Percentiles rank a stretch among this genome's conserved stretches.
phyloP scores from a whole-genome alignment of 1,140 invertebrate species.

The Heliconius congener region DNA sequence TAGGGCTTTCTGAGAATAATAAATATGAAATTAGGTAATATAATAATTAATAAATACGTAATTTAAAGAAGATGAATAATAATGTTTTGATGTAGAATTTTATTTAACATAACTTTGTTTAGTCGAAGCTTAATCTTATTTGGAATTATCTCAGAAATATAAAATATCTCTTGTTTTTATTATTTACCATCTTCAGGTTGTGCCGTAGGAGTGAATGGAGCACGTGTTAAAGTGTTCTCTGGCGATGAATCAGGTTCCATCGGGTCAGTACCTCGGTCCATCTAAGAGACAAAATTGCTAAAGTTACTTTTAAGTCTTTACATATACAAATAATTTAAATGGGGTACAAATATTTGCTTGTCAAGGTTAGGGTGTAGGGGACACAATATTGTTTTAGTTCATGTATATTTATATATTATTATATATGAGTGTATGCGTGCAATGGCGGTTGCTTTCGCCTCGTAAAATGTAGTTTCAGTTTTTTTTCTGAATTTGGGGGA shows the following conservation, averaged over 20 bases:
- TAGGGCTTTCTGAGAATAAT: conserved; percentile 44
- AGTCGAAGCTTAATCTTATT: not conserved
- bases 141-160: not conserved
- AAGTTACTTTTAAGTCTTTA: not conserved
- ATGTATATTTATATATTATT: no score
- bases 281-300: conserved; percentile 62
- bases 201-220: conserved; percentile 40
- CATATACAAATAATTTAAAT: not conserved
- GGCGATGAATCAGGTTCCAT: conserved; percentile 82
- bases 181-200: conserved; percentile 51
- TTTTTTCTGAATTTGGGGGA: no score
- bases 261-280: conserved; percentile 86
- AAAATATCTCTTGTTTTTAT: not conserved
- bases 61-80: no score
- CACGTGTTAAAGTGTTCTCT: conserved; percentile 43
- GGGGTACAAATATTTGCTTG: no score
- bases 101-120: no score
- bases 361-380: no score
- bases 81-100: no score
- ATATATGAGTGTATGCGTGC: no score
- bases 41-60: no score
- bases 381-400: no score
- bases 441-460: no score
- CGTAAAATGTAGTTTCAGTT: no score
- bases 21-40: not conserved